phyloP scores from a whole-genome alignment of 2,888 invertebrate species.

The Malacosoma neustria region DNA sequence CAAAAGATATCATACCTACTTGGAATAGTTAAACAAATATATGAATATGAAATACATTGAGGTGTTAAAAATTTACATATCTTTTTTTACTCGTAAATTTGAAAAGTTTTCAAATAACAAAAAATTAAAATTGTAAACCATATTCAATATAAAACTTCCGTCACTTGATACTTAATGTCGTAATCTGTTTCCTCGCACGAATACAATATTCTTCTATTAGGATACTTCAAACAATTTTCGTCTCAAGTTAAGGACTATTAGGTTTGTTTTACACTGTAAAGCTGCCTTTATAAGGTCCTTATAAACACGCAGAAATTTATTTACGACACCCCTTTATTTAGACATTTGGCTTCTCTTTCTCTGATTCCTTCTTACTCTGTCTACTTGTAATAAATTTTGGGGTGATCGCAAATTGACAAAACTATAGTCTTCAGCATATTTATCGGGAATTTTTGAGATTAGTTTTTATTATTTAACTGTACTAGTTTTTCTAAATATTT shows the following conservation, averaged over 20 bases:
- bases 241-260: constrained; percentile 15
- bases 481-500: constrained; percentile 15
- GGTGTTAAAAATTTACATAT: no score
- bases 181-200: constrained; percentile 50
- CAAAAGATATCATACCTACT: no score
- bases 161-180: constrained; percentile 27
- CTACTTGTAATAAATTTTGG: constrained; percentile 49
- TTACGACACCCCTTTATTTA: constrained; percentile 63
- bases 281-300: constrained; percentile 29
- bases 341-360: constrained; percentile 38
- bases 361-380: constrained; percentile 31
- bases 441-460: constrained; percentile 37
- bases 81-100: no score
- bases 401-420: constrained; percentile 59
- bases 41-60: no score
- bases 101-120: no score
- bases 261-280: constrained; percentile 16
- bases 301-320: constrained; percentile 51
- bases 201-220: constrained; percentile 37
- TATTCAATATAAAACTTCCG: constrained; percentile 52
- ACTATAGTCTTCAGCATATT: constrained; percentile 44
- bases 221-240: constrained; percentile 17
- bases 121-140: no score
- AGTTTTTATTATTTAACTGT: constrained; percentile 22
- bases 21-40: no score